Percentiles rank a stretch among this genome's conserved stretches.
phyloP scores from a whole-genome alignment of 2,113 vertebrate species.

The Tenrec ecaudatus region DNA sequence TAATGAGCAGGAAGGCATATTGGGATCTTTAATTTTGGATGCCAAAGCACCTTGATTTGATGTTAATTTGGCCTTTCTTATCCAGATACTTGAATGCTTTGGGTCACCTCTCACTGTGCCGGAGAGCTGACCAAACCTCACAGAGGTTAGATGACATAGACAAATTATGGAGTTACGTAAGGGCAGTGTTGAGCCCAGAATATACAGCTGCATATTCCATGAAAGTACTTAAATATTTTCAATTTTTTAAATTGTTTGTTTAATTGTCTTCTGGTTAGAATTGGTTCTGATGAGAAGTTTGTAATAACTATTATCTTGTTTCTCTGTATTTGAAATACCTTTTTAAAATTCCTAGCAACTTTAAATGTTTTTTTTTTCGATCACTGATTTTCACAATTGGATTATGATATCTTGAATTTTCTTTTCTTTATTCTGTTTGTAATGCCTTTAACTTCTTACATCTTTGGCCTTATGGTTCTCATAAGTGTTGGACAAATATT shows the following conservation, averaged over 20 bases:
- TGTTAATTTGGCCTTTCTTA: constrained; percentile 18
- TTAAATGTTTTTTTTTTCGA: constrained; percentile 9
- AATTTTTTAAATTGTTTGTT: neutral
- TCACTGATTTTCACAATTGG: constrained; percentile 1
- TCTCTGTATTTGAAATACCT: neutral
- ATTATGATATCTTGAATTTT: neutral
- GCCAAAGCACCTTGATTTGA: neutral
- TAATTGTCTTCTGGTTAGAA: constrained; percentile 31
- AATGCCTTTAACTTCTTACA: neutral
- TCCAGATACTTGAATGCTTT: neutral
- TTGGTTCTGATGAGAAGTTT: constrained; percentile 1
- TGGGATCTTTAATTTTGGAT: neutral
- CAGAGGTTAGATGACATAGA: constrained; percentile 64
- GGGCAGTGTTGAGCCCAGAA: constrained; percentile 46
- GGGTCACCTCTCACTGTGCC: constrained; percentile 38
- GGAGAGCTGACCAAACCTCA: constrained; percentile 6
- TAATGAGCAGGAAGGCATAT: neutral
- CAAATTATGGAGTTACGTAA: constrained; percentile 51
- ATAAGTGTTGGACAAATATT: neutral
- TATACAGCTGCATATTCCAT: neutral
- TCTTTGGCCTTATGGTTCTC: neutral
- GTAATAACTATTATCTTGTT: neutral
- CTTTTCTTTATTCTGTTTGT: neutral
- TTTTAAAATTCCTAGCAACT: neutral
- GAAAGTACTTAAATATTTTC: neutral